Percentiles rank a stretch among this genome's conserved stretches.
Evolutionary conservation across 2,113 vertebrate species (phyloP).

Genomic region (Scomber japonicus): DNA sequence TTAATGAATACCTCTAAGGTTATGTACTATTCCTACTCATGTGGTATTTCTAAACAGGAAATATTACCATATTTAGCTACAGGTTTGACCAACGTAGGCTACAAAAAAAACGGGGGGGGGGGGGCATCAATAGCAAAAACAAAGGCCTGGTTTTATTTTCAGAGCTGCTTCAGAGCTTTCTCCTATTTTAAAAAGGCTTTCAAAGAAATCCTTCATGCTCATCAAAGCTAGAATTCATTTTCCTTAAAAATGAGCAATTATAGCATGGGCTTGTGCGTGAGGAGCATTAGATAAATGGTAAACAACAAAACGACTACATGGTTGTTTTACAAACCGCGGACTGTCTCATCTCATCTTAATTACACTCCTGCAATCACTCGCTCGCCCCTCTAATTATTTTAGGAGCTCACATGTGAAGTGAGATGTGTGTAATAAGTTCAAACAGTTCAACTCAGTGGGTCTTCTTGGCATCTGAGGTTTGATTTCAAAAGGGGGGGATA

Average conservation of each 20-base stretch:
- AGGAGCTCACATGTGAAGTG: constrained; percentile 6
- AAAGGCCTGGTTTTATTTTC: background rate
- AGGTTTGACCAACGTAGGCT: background rate
- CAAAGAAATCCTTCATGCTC: background rate
- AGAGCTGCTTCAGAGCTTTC: background rate
- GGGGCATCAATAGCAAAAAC: background rate
- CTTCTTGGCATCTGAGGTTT: constrained; percentile 44
- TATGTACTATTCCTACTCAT: constrained; percentile 9
- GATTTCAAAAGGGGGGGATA: constrained; percentile 23
- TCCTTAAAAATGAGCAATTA: background rate
- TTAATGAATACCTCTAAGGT: constrained; percentile 23
- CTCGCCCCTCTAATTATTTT: constrained; percentile 8
- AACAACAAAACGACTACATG: background rate
- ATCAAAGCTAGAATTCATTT: background rate
- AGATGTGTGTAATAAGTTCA: constrained; percentile 34
- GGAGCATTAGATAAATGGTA: background rate
- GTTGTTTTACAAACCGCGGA: background rate
- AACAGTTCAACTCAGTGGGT: constrained; percentile 30
- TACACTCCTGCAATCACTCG: background rate
- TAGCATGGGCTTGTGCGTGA: background rate
- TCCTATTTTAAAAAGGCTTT: background rate
- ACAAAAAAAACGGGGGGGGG: background rate
- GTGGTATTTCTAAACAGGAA: constrained; percentile 12
- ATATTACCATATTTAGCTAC: background rate
- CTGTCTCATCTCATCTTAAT: constrained; percentile 4